Evolutionary conservation across 2,888 invertebrate species (phyloP), one percentile per base, ranked within the genome.

Genomic region (Chironomus tentans): DNA sequence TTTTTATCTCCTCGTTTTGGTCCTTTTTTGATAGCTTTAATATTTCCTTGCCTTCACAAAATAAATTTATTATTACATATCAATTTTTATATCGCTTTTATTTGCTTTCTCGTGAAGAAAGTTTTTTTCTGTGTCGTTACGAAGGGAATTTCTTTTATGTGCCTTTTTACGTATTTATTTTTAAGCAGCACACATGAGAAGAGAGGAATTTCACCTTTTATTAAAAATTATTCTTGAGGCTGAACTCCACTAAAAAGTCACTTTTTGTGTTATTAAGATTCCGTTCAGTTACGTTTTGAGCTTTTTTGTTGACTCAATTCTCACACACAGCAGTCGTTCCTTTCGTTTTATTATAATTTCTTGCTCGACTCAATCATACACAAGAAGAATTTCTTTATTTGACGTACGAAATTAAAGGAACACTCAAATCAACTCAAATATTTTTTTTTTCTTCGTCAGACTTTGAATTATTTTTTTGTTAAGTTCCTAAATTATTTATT

Each of bases 1-100:
- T 28, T 28, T 24, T 28, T 28, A 4, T 38, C 2, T 38, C 38
- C 4, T 4, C 38, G 7, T 4, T 38, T 38, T 38, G 38, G 38
- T 38, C 21, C 18, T 22, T 65, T 65, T 22, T 22, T 22, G 65
- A 65, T 22, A n/a, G 13, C 68, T 68, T 22, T 68, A 21, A 68
- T 22, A 68, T 0, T 68, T 68, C 24, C 38, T 65, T 22, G 21
- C 18, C 18, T 13, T 65, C 65, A 22, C 65, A 65, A 65, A 65
- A 38, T 65, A 65, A 65, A 22, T 65, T 65, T 65, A 18, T 65
- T 65, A 65, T 65, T 65, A 65, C 65, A 65, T 65, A 65, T 65
- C 65, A 65, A 65, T 65, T 65, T 65, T 65, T 21, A 56, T 56
- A 18, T 56, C 56, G 56, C 56, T 56, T 56, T 56, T 56, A 56